Evolutionary conservation across 92 coral and sea anemone genomes (phyloP), one percentile per base, ranked within the genome.

Genomic region (Metridium senile): DNA sequence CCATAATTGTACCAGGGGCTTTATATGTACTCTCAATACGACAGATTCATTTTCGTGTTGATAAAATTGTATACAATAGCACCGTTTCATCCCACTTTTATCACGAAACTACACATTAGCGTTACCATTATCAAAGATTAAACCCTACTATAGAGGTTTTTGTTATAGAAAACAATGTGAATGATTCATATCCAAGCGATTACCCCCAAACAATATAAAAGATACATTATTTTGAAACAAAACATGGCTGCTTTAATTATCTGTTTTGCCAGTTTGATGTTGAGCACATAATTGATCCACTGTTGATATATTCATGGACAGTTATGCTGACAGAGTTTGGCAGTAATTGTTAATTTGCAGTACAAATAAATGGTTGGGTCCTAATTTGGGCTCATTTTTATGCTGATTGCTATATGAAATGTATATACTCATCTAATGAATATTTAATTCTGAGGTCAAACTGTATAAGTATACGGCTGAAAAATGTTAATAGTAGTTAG

Each of bases 391-490:
- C n/a, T n/a, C n/a, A n/a, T n/a, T n/a, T 8, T 66, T 66, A 0
- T 33, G 18, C 0, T 16, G 31, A 22, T 11, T 22, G 43, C 23
- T 30, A 21, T 19, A 26, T 25, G 72, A 1, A 1, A 21, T 6
- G 21, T 18, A 33, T 28, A 11, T 26, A 11, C 23, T 0, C 23
- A 33, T 17, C 26, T 26, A 17, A 68, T 68, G 30, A 68, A 68
- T 68, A 33, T 34, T 68, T 68, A 35, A 68, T 68, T 7, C 3
- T 68, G 54, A n/a, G 72, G 72, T 35, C 51, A 18, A 23, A 6
- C 6, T 3, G 2, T 68, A 33, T 25, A 47, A 47, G 33, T 20
- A n/a, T 20, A 30, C 49, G 6, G 13, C 6, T 39, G 49, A 4
- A 39, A 39, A 39, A n/a, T n/a, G n/a, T n/a, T n/a, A n/a, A n/a